phyloP scores from a whole-genome alignment of 1,140 invertebrate species.

The Colletes latitarsis region DNA sequence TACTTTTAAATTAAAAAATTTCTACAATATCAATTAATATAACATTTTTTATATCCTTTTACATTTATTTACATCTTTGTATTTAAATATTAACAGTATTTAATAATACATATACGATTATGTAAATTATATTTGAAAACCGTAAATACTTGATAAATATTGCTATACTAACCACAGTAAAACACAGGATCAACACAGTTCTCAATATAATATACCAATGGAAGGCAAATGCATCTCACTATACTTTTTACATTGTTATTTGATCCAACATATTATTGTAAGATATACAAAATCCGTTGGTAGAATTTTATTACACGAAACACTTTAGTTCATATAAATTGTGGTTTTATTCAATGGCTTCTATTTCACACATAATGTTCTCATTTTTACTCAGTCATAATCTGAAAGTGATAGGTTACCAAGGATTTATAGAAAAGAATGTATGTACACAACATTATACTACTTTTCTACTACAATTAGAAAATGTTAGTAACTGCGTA shows the following conservation, averaged over 20 bases:
- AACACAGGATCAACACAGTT: constrained; percentile 27
- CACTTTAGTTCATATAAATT: constrained; percentile 13
- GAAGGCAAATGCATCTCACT: constrained; percentile 37
- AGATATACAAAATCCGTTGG: constrained; percentile 17
- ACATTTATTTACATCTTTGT: background rate
- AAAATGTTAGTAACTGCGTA: constrained; percentile 13
- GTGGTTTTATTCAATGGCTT: constrained; percentile 12
- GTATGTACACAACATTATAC: background rate
- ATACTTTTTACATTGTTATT: constrained; percentile 24
- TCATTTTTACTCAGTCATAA: constrained; percentile 38
- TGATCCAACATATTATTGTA: constrained; percentile 1
- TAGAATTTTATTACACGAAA: constrained; percentile 7
- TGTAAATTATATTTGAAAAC: constrained; percentile 3
- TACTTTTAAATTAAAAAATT: background rate
- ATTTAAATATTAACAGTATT: constrained; percentile 5
- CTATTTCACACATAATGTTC: constrained; percentile 27
- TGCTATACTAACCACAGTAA: constrained; percentile 45
- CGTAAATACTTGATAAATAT: background rate
- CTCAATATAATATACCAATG: constrained; percentile 19
- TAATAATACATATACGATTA: constrained; percentile 1
- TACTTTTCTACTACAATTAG: constrained; percentile 4
- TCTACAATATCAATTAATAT: constrained; percentile 14
- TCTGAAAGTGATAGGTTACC: constrained; percentile 49
- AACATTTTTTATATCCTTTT: background rate
- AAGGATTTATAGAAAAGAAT: background rate